phyloP scores from a whole-genome alignment of 2,797 vertebrate genomes.

The Podargus strigoides region DNA sequence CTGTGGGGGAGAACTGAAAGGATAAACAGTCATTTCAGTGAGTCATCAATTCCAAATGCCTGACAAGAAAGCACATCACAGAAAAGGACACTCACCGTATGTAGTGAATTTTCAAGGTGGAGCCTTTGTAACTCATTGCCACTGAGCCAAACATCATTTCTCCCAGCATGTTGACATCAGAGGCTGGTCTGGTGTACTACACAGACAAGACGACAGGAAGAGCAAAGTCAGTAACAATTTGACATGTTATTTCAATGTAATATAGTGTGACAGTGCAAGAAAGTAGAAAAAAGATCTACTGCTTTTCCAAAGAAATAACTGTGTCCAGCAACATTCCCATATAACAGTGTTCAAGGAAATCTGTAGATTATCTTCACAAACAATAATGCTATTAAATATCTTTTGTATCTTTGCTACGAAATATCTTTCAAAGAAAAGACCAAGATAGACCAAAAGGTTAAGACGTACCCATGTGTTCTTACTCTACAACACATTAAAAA shows the following conservation, averaged over 20 bases:
- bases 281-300: not conserved
- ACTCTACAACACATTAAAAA: not conserved
- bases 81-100: conserved; percentile 78
- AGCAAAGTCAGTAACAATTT: not conserved
- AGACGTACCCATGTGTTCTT: not conserved
- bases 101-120: conserved; percentile 86
- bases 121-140: conserved; percentile 87
- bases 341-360: not conserved
- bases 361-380: not conserved
- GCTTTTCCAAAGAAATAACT: not conserved
- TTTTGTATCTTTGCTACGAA: not conserved
- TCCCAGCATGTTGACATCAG: conserved; percentile 87
- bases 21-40: conserved; percentile 34
- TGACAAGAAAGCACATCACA: not conserved
- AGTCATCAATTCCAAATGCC: not conserved
- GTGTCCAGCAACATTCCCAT: not conserved
- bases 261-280: not conserved
- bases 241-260: not conserved
- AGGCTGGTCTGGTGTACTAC: conserved; percentile 84
- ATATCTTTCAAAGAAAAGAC: not conserved
- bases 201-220: not conserved
- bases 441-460: not conserved
- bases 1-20: conserved; percentile 82
- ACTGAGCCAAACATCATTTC: conserved; percentile 92
- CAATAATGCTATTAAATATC: not conserved